phyloP scores from a whole-genome alignment of 2,113 vertebrate species.

The Hydrochoerus hydrochaeris region DNA sequence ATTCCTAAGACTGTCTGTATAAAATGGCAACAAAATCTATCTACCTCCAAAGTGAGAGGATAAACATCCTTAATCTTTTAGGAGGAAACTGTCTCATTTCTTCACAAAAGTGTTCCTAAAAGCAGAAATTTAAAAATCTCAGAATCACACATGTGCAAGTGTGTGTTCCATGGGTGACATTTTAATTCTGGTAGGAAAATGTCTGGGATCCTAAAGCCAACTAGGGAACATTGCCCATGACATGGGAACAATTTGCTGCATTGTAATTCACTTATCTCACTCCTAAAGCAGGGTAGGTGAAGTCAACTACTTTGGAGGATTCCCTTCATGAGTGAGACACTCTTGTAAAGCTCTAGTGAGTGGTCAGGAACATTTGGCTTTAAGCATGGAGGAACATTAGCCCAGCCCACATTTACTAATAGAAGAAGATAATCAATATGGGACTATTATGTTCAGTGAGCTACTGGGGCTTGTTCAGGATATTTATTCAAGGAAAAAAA shows the following conservation, averaged over 20 bases:
- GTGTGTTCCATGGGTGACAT: neutral
- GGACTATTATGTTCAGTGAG: neutral
- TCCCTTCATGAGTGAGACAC: neutral
- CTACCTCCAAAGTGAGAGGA: neutral
- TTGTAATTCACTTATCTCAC: neutral
- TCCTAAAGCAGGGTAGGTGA: neutral
- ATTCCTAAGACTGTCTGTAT: neutral
- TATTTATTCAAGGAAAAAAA: neutral
- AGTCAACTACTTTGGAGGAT: neutral
- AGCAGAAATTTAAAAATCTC: neutral
- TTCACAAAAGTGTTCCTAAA: neutral
- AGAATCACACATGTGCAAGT: neutral
- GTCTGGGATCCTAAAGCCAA: neutral
- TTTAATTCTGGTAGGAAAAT: neutral
- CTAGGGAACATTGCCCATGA: neutral
- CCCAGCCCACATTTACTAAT: neutral
- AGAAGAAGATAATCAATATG: neutral
- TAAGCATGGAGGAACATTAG: neutral
- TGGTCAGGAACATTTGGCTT: neutral
- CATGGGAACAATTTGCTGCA: neutral
- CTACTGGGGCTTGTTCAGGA: neutral
- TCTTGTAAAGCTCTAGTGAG: neutral
- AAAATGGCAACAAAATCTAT: neutral
- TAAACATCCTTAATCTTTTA: neutral
- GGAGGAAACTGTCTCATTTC: slow-evolving; percentile 6